A percentile compares a stretch with the other conserved stretches of the same genome.
These are phyloP conservation scores for Trissolcus basalis DNA, from an alignment of 1,140 invertebrate genomes.

Conservation along the genomic window DNA sequence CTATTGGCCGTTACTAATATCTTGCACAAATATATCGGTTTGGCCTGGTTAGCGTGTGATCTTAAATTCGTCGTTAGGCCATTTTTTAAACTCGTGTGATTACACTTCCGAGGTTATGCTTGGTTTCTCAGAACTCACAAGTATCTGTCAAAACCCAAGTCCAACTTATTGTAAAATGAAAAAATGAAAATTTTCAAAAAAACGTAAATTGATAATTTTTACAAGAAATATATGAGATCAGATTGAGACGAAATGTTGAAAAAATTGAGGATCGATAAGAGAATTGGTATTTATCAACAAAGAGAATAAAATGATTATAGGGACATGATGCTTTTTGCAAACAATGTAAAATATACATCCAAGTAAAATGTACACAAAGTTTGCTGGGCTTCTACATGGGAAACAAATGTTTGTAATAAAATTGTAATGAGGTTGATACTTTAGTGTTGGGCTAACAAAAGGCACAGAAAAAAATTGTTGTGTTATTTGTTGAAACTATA, in stretches of 20 bases:
- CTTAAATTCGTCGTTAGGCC: slow-evolving; percentile 57
- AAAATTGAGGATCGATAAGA: no score
- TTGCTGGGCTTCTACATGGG: slow-evolving; percentile 40
- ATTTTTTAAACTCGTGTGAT: slow-evolving; percentile 14
- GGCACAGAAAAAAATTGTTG: slow-evolving; percentile 34
- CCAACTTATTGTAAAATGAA: slow-evolving; percentile 2
- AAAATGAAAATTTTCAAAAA: neutral
- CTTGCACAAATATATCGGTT: slow-evolving; percentile 63
- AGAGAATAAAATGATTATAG: neutral
- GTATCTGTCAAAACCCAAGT: slow-evolving; percentile 43
- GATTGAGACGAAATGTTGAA: no score
- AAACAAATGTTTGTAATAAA: slow-evolving; percentile 52
- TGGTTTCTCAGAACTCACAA: slow-evolving; percentile 42
- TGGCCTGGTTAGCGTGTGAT: slow-evolving; percentile 63
- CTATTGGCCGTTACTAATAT: slow-evolving; percentile 63
- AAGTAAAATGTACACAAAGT: slow-evolving; percentile 17
- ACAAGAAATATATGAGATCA: no score
- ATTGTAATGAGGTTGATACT: slow-evolving; percentile 48
- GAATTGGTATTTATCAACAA: no score
- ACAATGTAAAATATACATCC: neutral
- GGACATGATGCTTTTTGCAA: neutral
- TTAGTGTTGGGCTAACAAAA: slow-evolving; percentile 39
- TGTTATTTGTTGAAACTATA: slow-evolving; percentile 39
- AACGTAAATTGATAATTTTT: no score
- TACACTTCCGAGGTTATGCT: slow-evolving; percentile 8